These are phyloP conservation scores for Carassius carassius DNA, from an alignment of 2,113 vertebrate genomes.

Conservation along the genomic window DNA sequence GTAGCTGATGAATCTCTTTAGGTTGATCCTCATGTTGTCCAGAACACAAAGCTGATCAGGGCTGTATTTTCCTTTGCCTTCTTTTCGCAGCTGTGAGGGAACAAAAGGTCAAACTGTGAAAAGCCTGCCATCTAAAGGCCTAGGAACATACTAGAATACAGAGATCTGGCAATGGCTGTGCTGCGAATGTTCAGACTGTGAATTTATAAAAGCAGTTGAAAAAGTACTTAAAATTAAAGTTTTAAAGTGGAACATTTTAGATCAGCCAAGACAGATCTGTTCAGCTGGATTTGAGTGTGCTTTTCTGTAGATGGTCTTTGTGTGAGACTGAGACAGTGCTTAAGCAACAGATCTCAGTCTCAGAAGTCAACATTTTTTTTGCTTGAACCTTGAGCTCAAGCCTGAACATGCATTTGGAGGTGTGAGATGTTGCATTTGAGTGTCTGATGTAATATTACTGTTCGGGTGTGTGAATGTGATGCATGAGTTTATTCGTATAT, in stretches of 20 bases:
- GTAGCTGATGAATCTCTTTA: constrained; percentile 93
- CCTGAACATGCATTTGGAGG: constrained; percentile 10
- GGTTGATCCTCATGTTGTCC: constrained; percentile 92
- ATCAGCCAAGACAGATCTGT: background rate
- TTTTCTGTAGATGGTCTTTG: background rate
- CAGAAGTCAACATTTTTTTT: background rate
- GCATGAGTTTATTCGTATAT: background rate
- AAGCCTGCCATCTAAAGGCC: constrained; percentile 33
- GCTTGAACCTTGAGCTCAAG: background rate
- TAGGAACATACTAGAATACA: constrained; percentile 21
- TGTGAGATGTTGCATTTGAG: background rate
- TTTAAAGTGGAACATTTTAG: background rate
- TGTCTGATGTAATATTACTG: background rate
- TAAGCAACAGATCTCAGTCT: constrained; percentile 3
- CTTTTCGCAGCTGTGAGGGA: constrained; percentile 85
- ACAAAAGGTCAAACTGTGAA: constrained; percentile 31
- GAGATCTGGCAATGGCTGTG: background rate
- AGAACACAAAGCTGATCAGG: constrained; percentile 91
- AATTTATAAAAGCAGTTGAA: background rate
- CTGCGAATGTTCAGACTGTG: background rate
- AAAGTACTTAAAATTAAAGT: background rate
- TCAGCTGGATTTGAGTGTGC: background rate
- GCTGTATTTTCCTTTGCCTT: constrained; percentile 84
- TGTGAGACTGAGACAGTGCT: background rate
- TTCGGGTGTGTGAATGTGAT: background rate